Percentiles rank a stretch among this genome's conserved stretches.
These are phyloP conservation scores for Flabesymbios commensalis DNA, from an alignment of 2,888 invertebrate species.

Conservation along the genomic window DNA sequence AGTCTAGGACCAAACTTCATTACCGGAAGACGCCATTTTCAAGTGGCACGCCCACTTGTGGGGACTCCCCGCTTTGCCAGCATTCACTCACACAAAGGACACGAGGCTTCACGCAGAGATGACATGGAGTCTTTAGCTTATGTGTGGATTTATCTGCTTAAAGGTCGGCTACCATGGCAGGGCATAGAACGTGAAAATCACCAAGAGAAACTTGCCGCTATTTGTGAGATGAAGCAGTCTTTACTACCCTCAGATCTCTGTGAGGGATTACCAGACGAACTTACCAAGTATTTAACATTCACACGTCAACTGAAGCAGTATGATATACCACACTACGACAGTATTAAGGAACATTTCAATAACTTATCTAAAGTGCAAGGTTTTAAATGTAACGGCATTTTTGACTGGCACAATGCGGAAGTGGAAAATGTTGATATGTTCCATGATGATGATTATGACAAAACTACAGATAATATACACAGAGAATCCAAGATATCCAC, in stretches of 20 bases:
- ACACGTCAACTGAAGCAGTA: conserved; percentile 10
- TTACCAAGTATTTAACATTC: conserved; percentile 19
- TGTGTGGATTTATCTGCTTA: conserved; percentile 23
- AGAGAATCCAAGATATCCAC: too few relatives aligned
- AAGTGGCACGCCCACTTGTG: conserved; percentile 20
- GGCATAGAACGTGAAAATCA: conserved; percentile 11
- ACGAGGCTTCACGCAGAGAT: conserved; percentile 21
- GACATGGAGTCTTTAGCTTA: conserved; percentile 29
- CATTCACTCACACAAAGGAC: conserved; percentile 21
- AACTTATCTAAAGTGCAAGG: conserved; percentile 6
- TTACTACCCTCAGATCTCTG: conserved; percentile 16
- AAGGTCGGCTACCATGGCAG: conserved; percentile 33
- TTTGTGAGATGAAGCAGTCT: conserved; percentile 17
- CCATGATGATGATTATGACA: too few relatives aligned
- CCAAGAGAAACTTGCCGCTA: conserved; percentile 23
- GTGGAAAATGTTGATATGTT: too few relatives aligned
- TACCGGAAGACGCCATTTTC: conserved; percentile 11
- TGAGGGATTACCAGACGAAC: conserved; percentile 23
- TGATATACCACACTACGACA: conserved; percentile 20
- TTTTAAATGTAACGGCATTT: conserved; percentile 14
- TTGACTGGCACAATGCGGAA: conserved; percentile 19
- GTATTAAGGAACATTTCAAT: conserved; percentile 12
- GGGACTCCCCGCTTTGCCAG: conserved; percentile 28
- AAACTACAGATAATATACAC: too few relatives aligned
- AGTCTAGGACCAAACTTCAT: too few relatives aligned